Evolutionary conservation across 30 jellyfish, hydroid and myxozoan genomes (phyloP), one percentile per base, ranked within the genome.

Genomic region (Mastigias papua): DNA sequence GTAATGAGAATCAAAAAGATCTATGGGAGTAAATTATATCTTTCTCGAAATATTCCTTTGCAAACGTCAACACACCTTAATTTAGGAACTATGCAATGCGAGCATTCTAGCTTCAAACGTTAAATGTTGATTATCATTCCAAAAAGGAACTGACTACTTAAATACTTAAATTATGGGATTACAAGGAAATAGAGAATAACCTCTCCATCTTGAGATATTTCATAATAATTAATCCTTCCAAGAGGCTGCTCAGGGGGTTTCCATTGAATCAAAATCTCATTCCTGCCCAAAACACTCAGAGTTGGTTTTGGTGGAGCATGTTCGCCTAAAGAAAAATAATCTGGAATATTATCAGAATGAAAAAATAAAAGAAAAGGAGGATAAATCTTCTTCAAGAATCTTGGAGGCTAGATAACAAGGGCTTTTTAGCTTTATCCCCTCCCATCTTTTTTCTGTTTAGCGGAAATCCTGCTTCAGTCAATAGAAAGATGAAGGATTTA

Each of bases 231-330:
- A 27, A 92, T 66, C 61, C 98, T 80, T 27, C 98, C 98, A 32
- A 92, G 92, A 0, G 97, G 97, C 34, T 75, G 81, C 49, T 86
- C 88, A 26, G 98, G 98, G 8, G 97, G 91, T 48, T 92, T 86
- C 98, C 98, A 92, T 34, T 84, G 88, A n/a, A 92, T 82, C 46
- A 79, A 48, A n/a, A 92, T 87, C 51, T 92, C 98, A 50, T 90
- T 78, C 27, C 92, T 89, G 28, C 98, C 98, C 48, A 77, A 49
- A 3, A 71, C 87, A 69, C 74, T 89, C 0, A 85, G 87, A 26
- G 34, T 71, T 19, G 95, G 95, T 21, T 62, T 76, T 51, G 98
- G 72, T 1, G 98, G 98, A 34, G 98, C 97, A 86, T 70, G 92
- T 69, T 73, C 90, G 35, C 91, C 98, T 92, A n/a, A 35, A 70